Evolutionary conservation across 2,113 vertebrate species (phyloP), one percentile per base, ranked within the genome.

Genomic region (Grammomys surdaster): DNA sequence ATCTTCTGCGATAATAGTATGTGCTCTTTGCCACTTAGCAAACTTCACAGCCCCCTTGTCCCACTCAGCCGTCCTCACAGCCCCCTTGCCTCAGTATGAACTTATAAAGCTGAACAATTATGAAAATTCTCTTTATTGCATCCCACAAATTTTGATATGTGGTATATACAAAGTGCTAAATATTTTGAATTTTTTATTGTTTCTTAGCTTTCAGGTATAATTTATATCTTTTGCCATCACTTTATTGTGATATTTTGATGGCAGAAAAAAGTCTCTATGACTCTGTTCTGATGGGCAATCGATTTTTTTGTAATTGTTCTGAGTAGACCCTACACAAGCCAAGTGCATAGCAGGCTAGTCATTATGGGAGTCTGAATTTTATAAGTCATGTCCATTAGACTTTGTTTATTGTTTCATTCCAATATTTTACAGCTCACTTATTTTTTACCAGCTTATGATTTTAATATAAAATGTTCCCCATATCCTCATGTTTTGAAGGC

Each of bases 121-220:
- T 76, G 12, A 20, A 3, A 72, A 60, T 54, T 90, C 7, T 10
- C 65, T 89, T 94, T 90, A 72, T 9, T 54, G 48, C 5, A 73
- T 43, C 1, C 17, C 6, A 73, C 16, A 86, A 40, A 6, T 73
- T 84, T 80, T 86, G 22, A 89, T 91, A 56, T n/a, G 12, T 77
- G 65, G 3, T 63, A 19, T 51, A 58, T 78, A 81, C 75, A 78
- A 63, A 93, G 13, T 87, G 87, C 11, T 67, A 90, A 77, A 88
- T 78, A 92, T 82, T 87, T 84, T 97, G n/a, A 28, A 60, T 40
- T 89, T 91, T 26, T 94, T 48, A 60, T 80, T 77, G 31, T 67
- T 94, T 94, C 22, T 90, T 82, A 78, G 86, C 60, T 96, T 96
- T 48, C 46, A 77, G 81, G 48, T 8, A 92, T 40, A 89, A 3